Evolutionary conservation across 64 coral and sea anemone species (phyloP), one percentile per base, ranked within the genome.

Genomic region (Catalaphyllia jardinei): DNA sequence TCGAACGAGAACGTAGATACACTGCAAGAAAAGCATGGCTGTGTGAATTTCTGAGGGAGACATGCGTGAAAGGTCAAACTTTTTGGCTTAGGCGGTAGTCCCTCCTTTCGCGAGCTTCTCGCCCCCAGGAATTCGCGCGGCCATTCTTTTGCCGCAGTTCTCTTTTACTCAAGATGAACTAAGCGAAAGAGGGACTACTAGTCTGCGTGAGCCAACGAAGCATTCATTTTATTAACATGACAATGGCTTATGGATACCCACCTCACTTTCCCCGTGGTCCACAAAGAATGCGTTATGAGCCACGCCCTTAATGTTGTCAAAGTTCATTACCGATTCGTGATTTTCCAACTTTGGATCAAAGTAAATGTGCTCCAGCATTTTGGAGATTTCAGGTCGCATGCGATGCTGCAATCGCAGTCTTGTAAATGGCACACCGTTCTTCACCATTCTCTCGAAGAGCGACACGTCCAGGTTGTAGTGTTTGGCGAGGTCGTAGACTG

Each of bases 361-460:
- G 61, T 98, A 97, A 24, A 97, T 94, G 39, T 86, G 95, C n/a
- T 85, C 38, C 88, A 97, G 74, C 77, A 97, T 81, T 11, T 90
- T 29, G 18, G 95, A 89, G n/a, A 97, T 97, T 59, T 97, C 95
- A 0, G 95, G 95, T 12, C 95, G 88, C 95, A 97, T 97, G 7
- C 95, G 88, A 55, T 97, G 95, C n/a, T 97, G 95, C 60, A 83
- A 71, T 1, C 67, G 79, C 0, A 97, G 83, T 5, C 88, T 54
- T 35, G 52, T 29, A 82, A 91, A 94, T 10, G 92, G 88, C 95
- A 97, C 88, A 63, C 72, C 92, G 22, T 81, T 90, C 3, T 79
- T 42, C 19, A 90, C 76, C 88, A 98, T 94, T 85, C 95, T 90
- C 64, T 98, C 92, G 30, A 98, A 98, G 8, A 98, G 84, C 24